These are phyloP conservation scores for Tetranychus urticae DNA, from an alignment of 1,140 invertebrate genomes.

Conservation along the genomic window DNA sequence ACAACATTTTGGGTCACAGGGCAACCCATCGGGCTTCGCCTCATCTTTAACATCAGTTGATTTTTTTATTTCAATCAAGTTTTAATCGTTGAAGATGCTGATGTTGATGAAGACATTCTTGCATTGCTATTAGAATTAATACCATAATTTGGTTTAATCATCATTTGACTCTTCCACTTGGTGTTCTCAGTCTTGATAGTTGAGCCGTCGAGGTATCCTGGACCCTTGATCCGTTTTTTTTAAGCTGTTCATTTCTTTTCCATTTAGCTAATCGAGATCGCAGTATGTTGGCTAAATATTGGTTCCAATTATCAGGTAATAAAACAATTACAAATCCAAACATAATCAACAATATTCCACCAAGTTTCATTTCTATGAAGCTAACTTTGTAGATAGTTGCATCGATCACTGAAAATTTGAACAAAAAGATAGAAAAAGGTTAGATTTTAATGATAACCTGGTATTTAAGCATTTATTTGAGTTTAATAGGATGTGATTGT, in stretches of 20 bases:
- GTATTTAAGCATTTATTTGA: no score
- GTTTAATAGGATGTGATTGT: no score
- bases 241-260: conserved; percentile 10
- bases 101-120: no score
- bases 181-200: conserved; percentile 12
- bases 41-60: no score
- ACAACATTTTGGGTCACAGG: no score
- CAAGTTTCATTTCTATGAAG: conserved; percentile 79
- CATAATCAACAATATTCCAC: conserved; percentile 59
- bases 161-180: conserved; percentile 15
- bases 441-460: no score
- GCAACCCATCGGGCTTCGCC: no score
- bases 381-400: conserved; percentile 52
- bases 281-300: conserved; percentile 63
- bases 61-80: no score
- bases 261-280: conserved; percentile 29
- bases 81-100: no score
- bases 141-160: no score
- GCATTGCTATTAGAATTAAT: no score
- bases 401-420: conserved; percentile 44
- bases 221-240: conserved; percentile 2
- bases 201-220: conserved; percentile 10
- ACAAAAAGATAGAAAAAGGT: neutral
- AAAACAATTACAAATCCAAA: conserved; percentile 38
- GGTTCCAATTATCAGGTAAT: conserved; percentile 84